Conservation (phyloP, 2,888 invertebrate species). For the Drosophila prolongata region DNA sequence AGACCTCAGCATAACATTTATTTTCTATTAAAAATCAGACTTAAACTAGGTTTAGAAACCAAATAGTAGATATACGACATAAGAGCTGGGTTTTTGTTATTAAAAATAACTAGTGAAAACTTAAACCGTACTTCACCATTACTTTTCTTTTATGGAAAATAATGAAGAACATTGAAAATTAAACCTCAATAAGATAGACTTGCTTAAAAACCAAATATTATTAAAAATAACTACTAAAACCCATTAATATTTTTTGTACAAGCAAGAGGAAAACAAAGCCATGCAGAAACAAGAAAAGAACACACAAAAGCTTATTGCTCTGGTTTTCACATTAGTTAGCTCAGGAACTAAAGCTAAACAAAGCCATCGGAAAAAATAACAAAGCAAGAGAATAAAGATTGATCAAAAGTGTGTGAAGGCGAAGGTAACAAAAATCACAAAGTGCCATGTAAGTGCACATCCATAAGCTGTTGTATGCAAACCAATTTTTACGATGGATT, state of each 20-base stretch:
- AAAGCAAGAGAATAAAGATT: conserved; percentile 2
- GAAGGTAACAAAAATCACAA: conserved; percentile 9
- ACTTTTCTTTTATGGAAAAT: too few relatives aligned
- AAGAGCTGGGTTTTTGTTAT: too few relatives aligned
- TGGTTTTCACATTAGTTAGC: conserved; percentile 15
- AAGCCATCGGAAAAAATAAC: conserved; percentile 9
- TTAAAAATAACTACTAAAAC: background rate
- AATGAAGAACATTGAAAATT: too few relatives aligned
- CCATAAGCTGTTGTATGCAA: conserved; percentile 4
- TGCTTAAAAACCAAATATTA: too few relatives aligned
- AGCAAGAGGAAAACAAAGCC: too few relatives aligned
- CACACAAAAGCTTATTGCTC: conserved; percentile 6
- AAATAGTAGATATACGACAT: too few relatives aligned
- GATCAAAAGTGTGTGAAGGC: conserved; percentile 10
- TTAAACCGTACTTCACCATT: too few relatives aligned
- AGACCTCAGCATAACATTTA: too few relatives aligned
- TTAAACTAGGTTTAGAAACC: too few relatives aligned
- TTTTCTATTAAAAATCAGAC: too few relatives aligned
- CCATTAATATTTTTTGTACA: background rate
- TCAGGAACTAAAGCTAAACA: conserved; percentile 9
- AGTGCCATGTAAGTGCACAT: conserved; percentile 3
- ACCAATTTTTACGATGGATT: conserved; percentile 13
- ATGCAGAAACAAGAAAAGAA: background rate
- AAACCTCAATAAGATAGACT: too few relatives aligned
- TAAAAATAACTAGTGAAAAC: too few relatives aligned